Evolutionary conservation across 37 sponge, comb jelly and placozoan genomes (phyloP).

Genomic region (Aplysina aerophoba): DNA sequence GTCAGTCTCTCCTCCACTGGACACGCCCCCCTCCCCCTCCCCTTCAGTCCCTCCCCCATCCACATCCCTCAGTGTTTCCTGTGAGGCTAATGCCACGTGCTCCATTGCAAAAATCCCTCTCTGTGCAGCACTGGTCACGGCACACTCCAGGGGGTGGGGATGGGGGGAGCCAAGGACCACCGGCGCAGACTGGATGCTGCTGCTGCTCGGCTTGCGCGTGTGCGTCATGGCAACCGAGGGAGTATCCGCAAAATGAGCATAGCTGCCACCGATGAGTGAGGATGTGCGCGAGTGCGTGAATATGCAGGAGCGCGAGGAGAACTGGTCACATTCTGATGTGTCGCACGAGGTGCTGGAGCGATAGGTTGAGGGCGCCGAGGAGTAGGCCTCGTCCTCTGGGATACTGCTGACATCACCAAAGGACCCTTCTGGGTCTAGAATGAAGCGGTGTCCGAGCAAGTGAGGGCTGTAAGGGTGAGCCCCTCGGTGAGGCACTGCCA

Average conservation of each 20-base stretch:
- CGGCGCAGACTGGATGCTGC: constrained; percentile 25
- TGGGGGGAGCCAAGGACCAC: constrained; percentile 1
- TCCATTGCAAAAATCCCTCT: background rate
- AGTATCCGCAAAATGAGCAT: background rate
- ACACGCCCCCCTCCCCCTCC: constrained; percentile 15
- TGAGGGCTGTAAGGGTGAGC: constrained; percentile 5
- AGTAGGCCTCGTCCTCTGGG: constrained; percentile 31
- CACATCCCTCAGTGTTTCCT: constrained; percentile 14
- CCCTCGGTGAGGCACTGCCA: no score
- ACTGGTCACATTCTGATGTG: constrained; percentile 22
- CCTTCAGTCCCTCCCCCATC: background rate
- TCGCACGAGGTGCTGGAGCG: constrained; percentile 17
- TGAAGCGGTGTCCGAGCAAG: constrained; percentile 12
- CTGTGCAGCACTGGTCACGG: background rate
- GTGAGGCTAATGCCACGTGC: background rate
- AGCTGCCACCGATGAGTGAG: background rate
- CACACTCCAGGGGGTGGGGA: constrained; percentile 30
- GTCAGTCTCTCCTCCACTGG: constrained; percentile 28
- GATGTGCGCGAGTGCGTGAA: constrained; percentile 31
- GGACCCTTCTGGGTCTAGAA: no score
- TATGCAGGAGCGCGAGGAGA: constrained; percentile 25
- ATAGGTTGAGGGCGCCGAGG: constrained; percentile 32
- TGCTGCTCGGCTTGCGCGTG: constrained; percentile 10
- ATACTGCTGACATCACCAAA: constrained; percentile 7
- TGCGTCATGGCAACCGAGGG: background rate